Conservation (phyloP, 2,888 invertebrate species). For the Gymnosoma rotundatum region DNA sequence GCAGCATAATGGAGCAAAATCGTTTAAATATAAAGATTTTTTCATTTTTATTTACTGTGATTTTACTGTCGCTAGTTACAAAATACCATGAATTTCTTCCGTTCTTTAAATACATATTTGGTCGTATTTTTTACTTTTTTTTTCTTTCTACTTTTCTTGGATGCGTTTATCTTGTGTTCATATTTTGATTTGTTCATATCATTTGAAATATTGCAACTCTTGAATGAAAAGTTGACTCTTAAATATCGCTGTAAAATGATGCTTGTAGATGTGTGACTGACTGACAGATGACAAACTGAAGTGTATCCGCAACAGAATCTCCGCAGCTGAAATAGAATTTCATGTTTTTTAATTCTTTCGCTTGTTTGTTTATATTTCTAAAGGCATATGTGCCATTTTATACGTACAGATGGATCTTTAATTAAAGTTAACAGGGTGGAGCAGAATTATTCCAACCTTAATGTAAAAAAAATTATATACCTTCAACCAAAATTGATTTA, state of each 20-base stretch:
- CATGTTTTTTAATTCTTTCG: constrained; percentile 28
- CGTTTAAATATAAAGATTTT: constrained; percentile 63
- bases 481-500: too few relatives aligned
- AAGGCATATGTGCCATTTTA: constrained; percentile 33
- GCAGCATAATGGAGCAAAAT: constrained; percentile 17
- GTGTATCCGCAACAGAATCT: constrained; percentile 61
- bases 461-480: not conserved
- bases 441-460: not conserved
- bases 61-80: constrained; percentile 38
- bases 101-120: constrained; percentile 39
- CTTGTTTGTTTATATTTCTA: constrained; percentile 25
- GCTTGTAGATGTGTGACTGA: constrained; percentile 68
- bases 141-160: constrained; percentile 25
- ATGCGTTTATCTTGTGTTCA: constrained; percentile 35
- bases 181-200: constrained; percentile 30
- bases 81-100: constrained; percentile 64
- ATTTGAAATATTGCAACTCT: constrained; percentile 34
- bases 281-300: constrained; percentile 72
- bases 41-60: constrained; percentile 29
- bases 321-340: constrained; percentile 39
- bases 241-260: constrained; percentile 67
- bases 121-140: constrained; percentile 17
- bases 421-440: constrained; percentile 5
- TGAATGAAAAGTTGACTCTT: constrained; percentile 52
- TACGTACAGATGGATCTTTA: constrained; percentile 7